Evolutionary conservation across 2,888 invertebrate species (phyloP).

Genomic region (Sinohyriopsis cumingii): DNA sequence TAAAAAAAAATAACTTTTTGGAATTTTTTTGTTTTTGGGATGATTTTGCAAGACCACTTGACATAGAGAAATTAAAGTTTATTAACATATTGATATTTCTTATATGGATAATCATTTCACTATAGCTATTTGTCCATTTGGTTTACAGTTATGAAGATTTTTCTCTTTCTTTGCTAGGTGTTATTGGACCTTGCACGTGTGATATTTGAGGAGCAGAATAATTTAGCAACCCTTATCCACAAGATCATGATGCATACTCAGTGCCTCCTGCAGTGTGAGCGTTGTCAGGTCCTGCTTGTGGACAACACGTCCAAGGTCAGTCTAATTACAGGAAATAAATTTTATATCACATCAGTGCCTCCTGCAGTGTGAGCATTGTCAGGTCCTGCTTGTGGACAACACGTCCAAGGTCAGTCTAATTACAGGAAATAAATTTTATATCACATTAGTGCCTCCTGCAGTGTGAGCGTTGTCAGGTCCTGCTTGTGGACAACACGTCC

Average conservation of each 20-base stretch:
- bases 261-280: conserved; percentile 92
- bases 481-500: conserved; percentile 91
- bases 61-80: neutral
- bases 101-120: conserved; percentile 1
- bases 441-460: conserved; percentile 82
- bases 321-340: no score
- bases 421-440: no score
- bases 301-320: conserved; percentile 86
- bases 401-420: conserved; percentile 79
- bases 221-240: conserved; percentile 66
- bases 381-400: conserved; percentile 94
- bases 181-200: conserved; percentile 68
- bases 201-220: conserved; percentile 70
- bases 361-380: conserved; percentile 94
- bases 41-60: neutral
- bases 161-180: conserved; percentile 44
- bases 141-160: neutral
- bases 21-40: no score
- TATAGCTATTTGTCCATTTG: no score
- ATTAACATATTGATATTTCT: neutral
- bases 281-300: conserved; percentile 94
- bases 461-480: conserved; percentile 95
- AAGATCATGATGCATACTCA: conserved; percentile 72
- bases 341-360: conserved; percentile 76
- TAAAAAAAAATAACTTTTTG: no score